phyloP scores from a whole-genome alignment of 2,113 vertebrate species.

The Plestiodon gilberti region DNA sequence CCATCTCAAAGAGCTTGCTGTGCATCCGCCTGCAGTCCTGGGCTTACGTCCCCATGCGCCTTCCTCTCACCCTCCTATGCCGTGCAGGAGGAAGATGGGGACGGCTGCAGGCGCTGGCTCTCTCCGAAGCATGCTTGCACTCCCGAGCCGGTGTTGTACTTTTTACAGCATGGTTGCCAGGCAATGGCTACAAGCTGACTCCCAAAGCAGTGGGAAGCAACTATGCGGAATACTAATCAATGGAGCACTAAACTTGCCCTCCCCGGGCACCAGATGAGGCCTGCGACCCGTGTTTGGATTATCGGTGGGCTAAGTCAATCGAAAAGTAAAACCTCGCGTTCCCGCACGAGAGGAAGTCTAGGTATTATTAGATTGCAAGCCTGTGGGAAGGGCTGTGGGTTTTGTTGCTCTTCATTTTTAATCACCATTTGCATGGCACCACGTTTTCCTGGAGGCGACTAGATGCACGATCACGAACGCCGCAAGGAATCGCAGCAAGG shows the following conservation, averaged over 20 bases:
- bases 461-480: too few relatives aligned
- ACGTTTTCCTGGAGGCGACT: not conserved
- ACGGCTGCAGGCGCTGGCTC: not conserved
- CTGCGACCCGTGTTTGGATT: too few relatives aligned
- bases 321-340: not conserved
- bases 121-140: conserved; percentile 58
- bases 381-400: not conserved
- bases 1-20: not conserved
- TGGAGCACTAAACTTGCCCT: not conserved
- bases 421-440: not conserved
- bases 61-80: not conserved
- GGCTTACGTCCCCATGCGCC: not conserved
- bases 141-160: conserved; percentile 82
- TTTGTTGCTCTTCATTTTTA: not conserved
- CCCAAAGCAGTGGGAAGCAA: conserved; percentile 55
- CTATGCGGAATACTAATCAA: conserved; percentile 59
- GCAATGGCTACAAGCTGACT: conserved; percentile 79
- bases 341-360: not conserved
- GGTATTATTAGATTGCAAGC: not conserved
- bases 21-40: fast-evolving
- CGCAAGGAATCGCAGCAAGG: not conserved
- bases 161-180: conserved; percentile 88
- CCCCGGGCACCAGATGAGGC: not conserved
- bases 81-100: fast-evolving
- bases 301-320: not conserved